These are phyloP conservation scores for Rhodeus uyekii DNA, from an alignment of 2,797 vertebrate genomes.

Conservation along the genomic window DNA sequence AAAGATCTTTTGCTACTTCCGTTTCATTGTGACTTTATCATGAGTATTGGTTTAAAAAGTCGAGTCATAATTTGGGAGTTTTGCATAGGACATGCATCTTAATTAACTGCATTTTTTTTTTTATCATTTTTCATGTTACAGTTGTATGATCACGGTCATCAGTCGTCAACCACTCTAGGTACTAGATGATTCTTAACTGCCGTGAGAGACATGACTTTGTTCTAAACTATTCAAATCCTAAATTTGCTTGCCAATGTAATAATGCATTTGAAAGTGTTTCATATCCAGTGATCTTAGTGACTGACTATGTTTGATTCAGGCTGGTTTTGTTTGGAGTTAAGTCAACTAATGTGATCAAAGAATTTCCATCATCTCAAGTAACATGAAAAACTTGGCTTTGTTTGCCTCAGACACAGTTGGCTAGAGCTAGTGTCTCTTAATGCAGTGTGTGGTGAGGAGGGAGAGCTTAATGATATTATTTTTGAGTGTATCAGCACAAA, in stretches of 20 bases:
- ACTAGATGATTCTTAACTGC: background rate
- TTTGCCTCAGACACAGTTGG: conserved; percentile 25
- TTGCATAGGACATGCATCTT: background rate
- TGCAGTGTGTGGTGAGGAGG: conserved; percentile 58
- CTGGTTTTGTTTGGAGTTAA: conserved; percentile 8
- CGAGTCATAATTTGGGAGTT: background rate
- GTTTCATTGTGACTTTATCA: background rate
- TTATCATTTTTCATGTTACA: background rate
- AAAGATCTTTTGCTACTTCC: background rate
- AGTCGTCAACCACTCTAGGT: background rate
- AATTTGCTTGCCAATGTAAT: background rate
- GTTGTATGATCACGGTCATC: background rate
- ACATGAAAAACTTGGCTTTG: background rate
- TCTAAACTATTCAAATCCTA: background rate
- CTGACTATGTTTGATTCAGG: conserved; percentile 4
- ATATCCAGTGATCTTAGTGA: background rate
- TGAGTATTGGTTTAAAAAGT: background rate
- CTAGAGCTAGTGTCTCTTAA: background rate
- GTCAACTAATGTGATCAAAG: conserved; percentile 15
- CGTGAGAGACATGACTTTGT: background rate
- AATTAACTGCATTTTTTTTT: background rate
- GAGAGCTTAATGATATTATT: conserved; percentile 71
- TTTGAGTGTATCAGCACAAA: conserved; percentile 76
- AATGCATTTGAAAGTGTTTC: background rate
- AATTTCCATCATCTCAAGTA: background rate